Evolutionary conservation across 2,888 invertebrate genomes (phyloP).

Genomic region (Liodrosophila aerea): DNA sequence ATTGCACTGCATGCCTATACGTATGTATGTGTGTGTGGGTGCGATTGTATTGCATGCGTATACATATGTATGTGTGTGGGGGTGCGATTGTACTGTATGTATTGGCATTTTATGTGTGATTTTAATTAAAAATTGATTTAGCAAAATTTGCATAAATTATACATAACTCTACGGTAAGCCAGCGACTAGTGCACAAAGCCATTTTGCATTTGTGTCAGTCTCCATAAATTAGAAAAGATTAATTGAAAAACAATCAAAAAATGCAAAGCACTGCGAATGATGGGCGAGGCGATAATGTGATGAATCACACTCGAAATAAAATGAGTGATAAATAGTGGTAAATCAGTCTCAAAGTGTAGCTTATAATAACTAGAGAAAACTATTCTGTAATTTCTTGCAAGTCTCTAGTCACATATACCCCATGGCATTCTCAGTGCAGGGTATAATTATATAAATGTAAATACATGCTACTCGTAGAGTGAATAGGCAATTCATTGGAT

Average conservation of each 20-base stretch:
- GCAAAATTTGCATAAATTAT: constrained; percentile 73
- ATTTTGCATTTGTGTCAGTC: constrained; percentile 49
- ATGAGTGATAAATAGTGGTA: not conserved
- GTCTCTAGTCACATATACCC: not conserved
- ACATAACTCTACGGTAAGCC: constrained; percentile 67
- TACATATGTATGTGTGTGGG: constrained; percentile 11
- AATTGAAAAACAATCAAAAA: constrained; percentile 58
- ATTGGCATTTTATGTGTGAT: constrained; percentile 33
- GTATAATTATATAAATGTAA: constrained; percentile 28
- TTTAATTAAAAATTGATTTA: constrained; percentile 75
- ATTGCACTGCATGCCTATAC: constrained; percentile 1
- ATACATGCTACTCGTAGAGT: constrained; percentile 11
- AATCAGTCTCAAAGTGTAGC: not conserved
- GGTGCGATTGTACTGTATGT: constrained; percentile 3
- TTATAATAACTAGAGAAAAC: no score
- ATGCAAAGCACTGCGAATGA: no score
- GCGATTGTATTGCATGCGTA: no score
- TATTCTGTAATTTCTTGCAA: no score
- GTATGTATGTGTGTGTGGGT: no score
- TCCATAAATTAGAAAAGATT: constrained; percentile 73
- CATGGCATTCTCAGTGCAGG: not conserved
- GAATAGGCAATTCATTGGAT: constrained; percentile 18
- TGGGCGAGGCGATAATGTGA: constrained; percentile 17
- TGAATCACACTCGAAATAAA: no score
- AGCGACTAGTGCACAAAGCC: constrained; percentile 32